Evolutionary conservation across 2,888 invertebrate species (phyloP), one percentile per base, ranked within the genome.

Genomic region (Trachelus tabidus): DNA sequence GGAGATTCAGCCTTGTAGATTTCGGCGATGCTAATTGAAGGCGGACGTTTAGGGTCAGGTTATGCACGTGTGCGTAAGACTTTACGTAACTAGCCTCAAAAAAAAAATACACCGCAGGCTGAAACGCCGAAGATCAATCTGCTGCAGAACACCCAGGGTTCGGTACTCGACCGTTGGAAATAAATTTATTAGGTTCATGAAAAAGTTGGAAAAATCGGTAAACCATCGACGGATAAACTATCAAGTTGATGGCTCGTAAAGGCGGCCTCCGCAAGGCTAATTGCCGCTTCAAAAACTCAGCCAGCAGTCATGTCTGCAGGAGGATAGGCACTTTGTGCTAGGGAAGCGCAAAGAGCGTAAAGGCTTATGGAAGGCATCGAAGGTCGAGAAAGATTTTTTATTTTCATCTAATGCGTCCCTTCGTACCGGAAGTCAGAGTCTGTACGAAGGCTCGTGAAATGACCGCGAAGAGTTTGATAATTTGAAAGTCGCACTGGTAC

Each of bases 221-320:
- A 78, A 76, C 71, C 69, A 77, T 77, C 77, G 75, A 80, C 80
- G 83, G 83, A 85, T 85, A 83, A 85, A 84, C 84, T 82, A 83
- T 83, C 83, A 81, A 83, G 79, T 83, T 82, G 82, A 84, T 83
- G 85, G 83, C 80, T 83, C 81, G 83, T 85, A 82, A 85, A 83
- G 79, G 82, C 77, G 77, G 80, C 80, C 79, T 79, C 77, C 79
- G 76, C 79, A 74, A 80, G 76, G 78, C 81, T 82, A 81, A 82
- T 82, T 82, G 79, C 79, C 76, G 77, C 78, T 77, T 80, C 78
- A 79, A 82, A 82, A 82, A 81, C 79, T 40, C 76, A 31, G 75
- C 75, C 71, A 12, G n/a, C 15, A 37, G 56, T 31, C 71, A 71
- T 9, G 56, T 56, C 56, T 9, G 23, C 23, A 56, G 9, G 23